Base-by-base conservation (phyloP, 2,888 invertebrate species). In the Actias luna region DNA sequence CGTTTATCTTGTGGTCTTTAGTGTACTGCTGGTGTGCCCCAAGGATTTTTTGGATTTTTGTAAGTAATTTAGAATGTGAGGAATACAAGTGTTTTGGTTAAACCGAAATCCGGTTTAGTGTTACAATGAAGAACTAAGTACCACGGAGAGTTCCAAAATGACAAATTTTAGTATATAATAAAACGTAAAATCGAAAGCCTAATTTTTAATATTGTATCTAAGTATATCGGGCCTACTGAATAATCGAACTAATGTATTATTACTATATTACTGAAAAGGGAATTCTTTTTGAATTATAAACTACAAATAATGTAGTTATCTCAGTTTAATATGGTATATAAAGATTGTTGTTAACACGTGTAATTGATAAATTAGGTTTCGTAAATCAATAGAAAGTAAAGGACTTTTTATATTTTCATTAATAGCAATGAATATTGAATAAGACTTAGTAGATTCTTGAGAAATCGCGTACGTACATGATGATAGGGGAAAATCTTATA, bases 341-440 rank as follows among this genome's bases (percentile, higher is more conserved):
- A 84, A 85, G 83, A 85, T 88, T 87, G 89, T 88, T 87, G 89
- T 89, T 91, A 90, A 90, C 84, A 79, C 86, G 87, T 89, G 84
- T 88, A 83, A 87, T 90, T 55, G 55, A 29, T 55, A 55, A 90
- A 87, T 84, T 91, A 91, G 89, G 89, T 91, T 92, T 92, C 89
- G 87, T 89, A 89, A 80, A 87, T 89, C 90, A 85, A 83, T 78
- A 91, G 91, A 90, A 84, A 82, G 83, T 89, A 88, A 87, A 84
- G 81, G 81, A 80, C 85, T 85, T 90, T 90, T 88, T 90, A 90
- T 91, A 89, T 89, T 91, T 80, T 91, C 89, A 86, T 89, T 85
- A 87, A 89, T 81, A 84, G 88, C 89, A 89, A 89, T 87, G 85
- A 85, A 86, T 83, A 82, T 87, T 85, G 85, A 85, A 76, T 89